Conservation (phyloP, 2,888 invertebrate genomes). For the Cremastobaeus sp. region DNA sequence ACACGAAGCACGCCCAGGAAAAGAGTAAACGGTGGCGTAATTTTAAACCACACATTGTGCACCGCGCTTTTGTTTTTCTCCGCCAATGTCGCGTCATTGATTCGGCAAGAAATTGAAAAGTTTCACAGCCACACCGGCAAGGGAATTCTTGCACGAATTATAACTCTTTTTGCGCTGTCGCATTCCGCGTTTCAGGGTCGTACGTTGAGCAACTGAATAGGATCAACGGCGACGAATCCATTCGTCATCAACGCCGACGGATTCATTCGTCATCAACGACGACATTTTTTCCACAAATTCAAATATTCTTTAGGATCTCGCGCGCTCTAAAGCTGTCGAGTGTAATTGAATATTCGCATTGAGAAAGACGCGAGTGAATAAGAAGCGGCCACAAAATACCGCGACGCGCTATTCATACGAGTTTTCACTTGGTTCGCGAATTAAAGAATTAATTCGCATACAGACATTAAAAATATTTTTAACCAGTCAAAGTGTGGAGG, state of each 20-base stretch:
- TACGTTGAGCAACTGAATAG: not conserved
- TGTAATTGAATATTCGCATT: conserved; percentile 16
- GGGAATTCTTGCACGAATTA: conserved; percentile 24
- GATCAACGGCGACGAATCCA: conserved; percentile 8
- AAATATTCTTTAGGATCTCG: conserved; percentile 24
- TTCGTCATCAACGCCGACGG: conserved; percentile 15
- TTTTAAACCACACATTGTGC: not conserved
- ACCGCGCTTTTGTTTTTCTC: conserved; percentile 18
- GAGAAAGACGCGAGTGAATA: conserved; percentile 2
- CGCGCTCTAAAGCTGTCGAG: conserved; percentile 12
- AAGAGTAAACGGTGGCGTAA: too few species aligned
- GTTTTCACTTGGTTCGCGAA: not conserved
- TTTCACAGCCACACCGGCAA: conserved; percentile 21
- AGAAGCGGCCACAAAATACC: conserved; percentile 22
- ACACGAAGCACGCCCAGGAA: too few species aligned
- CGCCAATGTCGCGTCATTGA: conserved; percentile 36
- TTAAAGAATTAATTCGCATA: conserved; percentile 1
- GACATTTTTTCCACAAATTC: conserved; percentile 16
- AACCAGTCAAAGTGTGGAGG: too few species aligned
- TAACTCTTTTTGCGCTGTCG: conserved; percentile 12
- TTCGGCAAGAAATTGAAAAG: conserved; percentile 38
- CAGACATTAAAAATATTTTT: too few species aligned
- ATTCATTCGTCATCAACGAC: too few species aligned
- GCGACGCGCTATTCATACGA: conserved; percentile 14
- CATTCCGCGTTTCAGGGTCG: conserved; percentile 36